Evolutionary conservation across 2,797 vertebrate species (phyloP), one percentile per base, ranked within the genome.

Genomic region (Artibeus lituratus): DNA sequence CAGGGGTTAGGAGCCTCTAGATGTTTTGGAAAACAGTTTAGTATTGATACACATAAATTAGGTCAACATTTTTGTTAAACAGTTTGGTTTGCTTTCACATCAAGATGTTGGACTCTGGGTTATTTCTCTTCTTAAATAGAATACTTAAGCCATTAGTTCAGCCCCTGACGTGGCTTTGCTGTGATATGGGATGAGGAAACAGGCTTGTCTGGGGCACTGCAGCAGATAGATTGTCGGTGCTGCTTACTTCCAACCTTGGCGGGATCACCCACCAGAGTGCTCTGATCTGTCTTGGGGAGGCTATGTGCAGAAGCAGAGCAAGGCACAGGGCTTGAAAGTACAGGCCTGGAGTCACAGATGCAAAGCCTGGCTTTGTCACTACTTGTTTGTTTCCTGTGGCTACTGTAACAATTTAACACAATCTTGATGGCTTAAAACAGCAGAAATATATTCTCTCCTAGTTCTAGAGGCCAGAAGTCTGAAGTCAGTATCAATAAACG

Each of bases 31-130:
- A 91, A 90, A 69, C 11, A 95, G 85, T 67, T 72, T 86, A 57
- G 69, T 92, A 65, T n/a, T 16, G 15, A 65, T 65, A 77, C 73
- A 94, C 76, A 62, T 83, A 76, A 86, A 47, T 94, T 91, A 94
- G 83, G 65, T 87, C 70, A 94, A 92, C 96, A 39, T 39, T 51
- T 93, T 92, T 94, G n/a, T 93, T 87, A 88, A 78, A 47, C n/a
- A 42, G n/a, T 87, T 90, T 72, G 59, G 70, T 70, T 92, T 90
- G 49, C 37, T 91, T 91, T 93, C 72, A 90, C 35, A 74, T 90
- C 67, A 74, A 86, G 72, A 90, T 70, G 6, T 82, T 96, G 55
- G 53, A 44, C 59, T 94, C 26, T 83, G 70, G 93, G 21, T 47
- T 77, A 0, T 88, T 97, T 95, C 44, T 90, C 7, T 95, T 57